These are phyloP conservation scores for Acridotheres tristis DNA, from an alignment of 2,797 vertebrate species.

Conservation along the genomic window DNA sequence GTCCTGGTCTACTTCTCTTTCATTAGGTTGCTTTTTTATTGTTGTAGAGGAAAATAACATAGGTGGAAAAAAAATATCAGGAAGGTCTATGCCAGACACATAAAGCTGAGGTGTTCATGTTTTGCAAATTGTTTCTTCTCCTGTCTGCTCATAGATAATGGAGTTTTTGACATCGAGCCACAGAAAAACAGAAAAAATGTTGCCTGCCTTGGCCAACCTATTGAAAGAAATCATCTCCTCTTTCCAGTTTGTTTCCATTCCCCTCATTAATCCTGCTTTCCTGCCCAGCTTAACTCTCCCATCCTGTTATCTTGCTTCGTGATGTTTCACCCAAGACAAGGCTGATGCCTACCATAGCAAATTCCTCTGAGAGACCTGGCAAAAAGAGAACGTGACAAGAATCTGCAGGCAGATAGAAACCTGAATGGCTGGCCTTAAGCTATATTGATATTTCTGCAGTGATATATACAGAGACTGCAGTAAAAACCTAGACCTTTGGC, in stretches of 20 bases:
- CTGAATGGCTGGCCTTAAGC: not conserved
- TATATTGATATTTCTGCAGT: slow-evolving; percentile 45
- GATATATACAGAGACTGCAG: not conserved
- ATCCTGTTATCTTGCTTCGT: not conserved
- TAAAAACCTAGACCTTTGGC: slow-evolving; percentile 13
- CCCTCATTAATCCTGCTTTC: slow-evolving; percentile 32
- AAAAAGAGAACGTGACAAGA: slow-evolving; percentile 23
- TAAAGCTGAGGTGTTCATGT: not conserved
- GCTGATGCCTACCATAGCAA: not conserved
- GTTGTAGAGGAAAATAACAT: not conserved
- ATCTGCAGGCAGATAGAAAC: slow-evolving; percentile 32
- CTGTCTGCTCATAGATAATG: not conserved
- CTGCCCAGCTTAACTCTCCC: slow-evolving; percentile 14
- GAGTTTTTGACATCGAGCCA: slow-evolving; percentile 41
- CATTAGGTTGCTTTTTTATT: not conserved
- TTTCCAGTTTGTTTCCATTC: slow-evolving; percentile 34
- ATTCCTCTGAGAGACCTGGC: slow-evolving; percentile 23
- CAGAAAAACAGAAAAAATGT: not conserved
- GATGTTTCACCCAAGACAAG: not conserved
- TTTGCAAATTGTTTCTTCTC: slow-evolving; percentile 42
- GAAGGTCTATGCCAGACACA: not conserved
- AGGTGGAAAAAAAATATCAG: not conserved
- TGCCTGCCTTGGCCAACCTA: slow-evolving; percentile 27
- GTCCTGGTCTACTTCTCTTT: not conserved
- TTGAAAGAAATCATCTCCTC: slow-evolving; percentile 9